Evolutionary conservation across 1,140 invertebrate species (phyloP).

Genomic region (Paracyclopina nana): DNA sequence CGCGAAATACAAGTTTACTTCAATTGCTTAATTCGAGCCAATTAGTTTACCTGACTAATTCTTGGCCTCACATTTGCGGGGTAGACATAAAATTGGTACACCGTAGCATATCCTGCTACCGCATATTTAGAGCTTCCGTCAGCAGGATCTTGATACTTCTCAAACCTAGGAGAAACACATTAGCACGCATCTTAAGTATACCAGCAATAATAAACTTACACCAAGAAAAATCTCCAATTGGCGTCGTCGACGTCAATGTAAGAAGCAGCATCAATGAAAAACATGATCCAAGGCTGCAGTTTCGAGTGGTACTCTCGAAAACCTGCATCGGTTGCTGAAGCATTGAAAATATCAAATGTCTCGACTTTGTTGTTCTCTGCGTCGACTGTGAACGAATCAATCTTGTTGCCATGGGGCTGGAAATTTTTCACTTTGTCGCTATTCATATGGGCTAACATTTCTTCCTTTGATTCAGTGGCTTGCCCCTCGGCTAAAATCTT

Average conservation of each 20-base stretch:
- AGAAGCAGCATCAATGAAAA: constrained; percentile 81
- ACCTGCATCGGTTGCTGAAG: constrained; percentile 41
- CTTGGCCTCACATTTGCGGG: too few relatives aligned
- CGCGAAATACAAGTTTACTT: too few relatives aligned
- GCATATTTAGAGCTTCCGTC: too few relatives aligned
- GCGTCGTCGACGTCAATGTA: constrained; percentile 83
- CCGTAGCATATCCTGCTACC: too few relatives aligned
- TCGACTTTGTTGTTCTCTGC: constrained; percentile 9
- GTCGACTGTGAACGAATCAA: background rate
- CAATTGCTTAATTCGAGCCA: too few relatives aligned
- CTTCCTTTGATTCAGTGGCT: background rate
- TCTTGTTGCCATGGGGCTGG: background rate
- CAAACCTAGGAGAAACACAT: too few relatives aligned
- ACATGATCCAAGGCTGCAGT: constrained; percentile 76
- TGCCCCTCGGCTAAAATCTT: background rate
- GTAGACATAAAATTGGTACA: too few relatives aligned
- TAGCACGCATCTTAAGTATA: too few relatives aligned
- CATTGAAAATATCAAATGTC: constrained; percentile 57
- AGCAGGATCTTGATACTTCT: too few relatives aligned
- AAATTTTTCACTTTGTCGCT: background rate
- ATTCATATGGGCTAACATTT: background rate
- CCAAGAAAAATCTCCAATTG: constrained; percentile 71
- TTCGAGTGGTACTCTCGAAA: constrained; percentile 59
- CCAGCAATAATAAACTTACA: too few relatives aligned
- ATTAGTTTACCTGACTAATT: too few relatives aligned